phyloP scores from a whole-genome alignment of 1,140 invertebrate genomes.

The Dendrolimus kikuchii region DNA sequence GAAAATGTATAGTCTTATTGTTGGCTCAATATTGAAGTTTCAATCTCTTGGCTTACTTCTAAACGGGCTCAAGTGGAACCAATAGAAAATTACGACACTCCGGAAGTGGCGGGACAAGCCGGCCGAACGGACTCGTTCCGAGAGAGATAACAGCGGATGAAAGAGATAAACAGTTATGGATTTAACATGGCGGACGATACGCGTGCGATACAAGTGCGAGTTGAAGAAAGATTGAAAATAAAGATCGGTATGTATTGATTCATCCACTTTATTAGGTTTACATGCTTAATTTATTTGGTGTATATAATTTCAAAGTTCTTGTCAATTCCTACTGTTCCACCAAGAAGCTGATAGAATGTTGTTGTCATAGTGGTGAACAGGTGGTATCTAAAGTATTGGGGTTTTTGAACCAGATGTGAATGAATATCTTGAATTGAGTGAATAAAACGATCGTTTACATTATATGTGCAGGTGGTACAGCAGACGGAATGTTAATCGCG shows the following conservation, averaged over 20 bases:
- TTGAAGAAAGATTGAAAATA: slow-evolving; percentile 89
- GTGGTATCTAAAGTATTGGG: slow-evolving; percentile 41
- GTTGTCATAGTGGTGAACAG: slow-evolving; percentile 60
- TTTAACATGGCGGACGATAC: slow-evolving; percentile 89
- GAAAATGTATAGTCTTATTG: too few species aligned
- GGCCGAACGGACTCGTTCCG: slow-evolving; percentile 66
- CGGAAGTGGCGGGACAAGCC: slow-evolving; percentile 70
- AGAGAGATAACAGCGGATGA: slow-evolving; percentile 71
- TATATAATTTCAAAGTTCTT: neutral
- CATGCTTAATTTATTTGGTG: neutral
- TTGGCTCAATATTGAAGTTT: slow-evolving; percentile 2
- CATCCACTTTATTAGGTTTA: slow-evolving; percentile 9
- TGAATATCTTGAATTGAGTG: slow-evolving; percentile 19
- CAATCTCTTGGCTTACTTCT: slow-evolving; percentile 30
- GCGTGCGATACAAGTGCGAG: slow-evolving; percentile 80
- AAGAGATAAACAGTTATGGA: slow-evolving; percentile 78
- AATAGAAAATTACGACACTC: slow-evolving; percentile 70
- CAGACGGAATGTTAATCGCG: slow-evolving; percentile 3
- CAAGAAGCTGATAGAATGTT: slow-evolving; percentile 13
- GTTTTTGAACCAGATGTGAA: slow-evolving; percentile 32
- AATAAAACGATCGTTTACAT: slow-evolving; percentile 4
- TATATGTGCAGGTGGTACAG: slow-evolving; percentile 4
- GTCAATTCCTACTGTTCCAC: neutral
- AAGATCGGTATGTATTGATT: slow-evolving; percentile 83
- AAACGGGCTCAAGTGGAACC: slow-evolving; percentile 63